These are phyloP conservation scores for Zaprionus nigranus DNA, from an alignment of 1,140 invertebrate species.

Conservation along the genomic window DNA sequence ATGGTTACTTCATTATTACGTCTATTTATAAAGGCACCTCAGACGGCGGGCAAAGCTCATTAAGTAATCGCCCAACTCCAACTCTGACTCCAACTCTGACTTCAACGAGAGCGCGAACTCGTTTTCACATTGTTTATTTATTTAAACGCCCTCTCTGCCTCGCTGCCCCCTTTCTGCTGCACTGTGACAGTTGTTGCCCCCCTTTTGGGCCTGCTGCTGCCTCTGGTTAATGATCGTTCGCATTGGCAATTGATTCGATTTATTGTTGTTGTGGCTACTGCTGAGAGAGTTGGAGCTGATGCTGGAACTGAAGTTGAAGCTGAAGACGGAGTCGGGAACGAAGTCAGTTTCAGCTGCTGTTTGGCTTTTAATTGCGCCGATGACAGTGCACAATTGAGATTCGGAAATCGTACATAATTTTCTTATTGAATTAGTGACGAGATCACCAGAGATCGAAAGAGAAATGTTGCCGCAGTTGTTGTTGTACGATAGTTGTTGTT, in stretches of 20 bases:
- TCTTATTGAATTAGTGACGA: conserved; percentile 65
- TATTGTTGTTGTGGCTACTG: conserved; percentile 69
- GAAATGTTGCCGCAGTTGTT: conserved; percentile 18
- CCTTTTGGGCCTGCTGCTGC: background rate
- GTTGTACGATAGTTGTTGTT: conserved; percentile 47
- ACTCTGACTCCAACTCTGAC: conserved; percentile 39
- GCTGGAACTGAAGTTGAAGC: background rate
- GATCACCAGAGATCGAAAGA: conserved; percentile 36
- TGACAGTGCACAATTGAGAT: conserved; percentile 54
- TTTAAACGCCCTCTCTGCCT: conserved; percentile 55
- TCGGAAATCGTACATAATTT: conserved; percentile 79
- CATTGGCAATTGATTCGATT: conserved; percentile 83
- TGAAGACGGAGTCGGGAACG: background rate
- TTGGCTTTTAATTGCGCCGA: conserved; percentile 76
- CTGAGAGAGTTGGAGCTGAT: conserved; percentile 2
- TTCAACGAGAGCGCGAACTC: conserved; percentile 33
- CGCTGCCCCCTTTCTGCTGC: background rate
- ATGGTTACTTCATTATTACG: conserved; percentile 82
- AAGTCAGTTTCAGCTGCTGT: conserved; percentile 53
- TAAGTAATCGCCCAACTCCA: conserved; percentile 70
- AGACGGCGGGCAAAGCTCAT: conserved; percentile 66
- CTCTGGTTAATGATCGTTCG: conserved; percentile 65
- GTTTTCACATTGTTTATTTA: conserved; percentile 74
- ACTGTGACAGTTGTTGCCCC: background rate
- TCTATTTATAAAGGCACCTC: conserved; percentile 71